These are phyloP conservation scores for Rhopalosiphum padi DNA, from an alignment of 1,140 invertebrate genomes.

Conservation along the genomic window DNA sequence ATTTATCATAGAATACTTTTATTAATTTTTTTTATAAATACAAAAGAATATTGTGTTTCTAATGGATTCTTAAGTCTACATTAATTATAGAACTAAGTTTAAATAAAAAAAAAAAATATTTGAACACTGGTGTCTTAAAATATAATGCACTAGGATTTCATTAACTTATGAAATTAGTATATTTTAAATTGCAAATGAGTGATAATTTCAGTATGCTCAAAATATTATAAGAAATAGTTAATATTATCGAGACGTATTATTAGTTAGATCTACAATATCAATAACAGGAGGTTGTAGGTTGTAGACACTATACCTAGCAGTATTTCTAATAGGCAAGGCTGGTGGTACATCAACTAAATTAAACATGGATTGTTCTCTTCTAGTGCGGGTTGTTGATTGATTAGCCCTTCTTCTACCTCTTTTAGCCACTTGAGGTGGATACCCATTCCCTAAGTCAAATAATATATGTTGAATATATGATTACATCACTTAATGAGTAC, in stretches of 20 bases:
- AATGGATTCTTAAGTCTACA: background rate
- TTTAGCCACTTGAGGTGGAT: background rate
- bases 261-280: conserved; percentile 19
- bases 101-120: background rate
- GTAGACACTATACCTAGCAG: background rate
- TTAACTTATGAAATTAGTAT: background rate
- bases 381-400: background rate
- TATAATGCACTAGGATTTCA: background rate
- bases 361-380: background rate
- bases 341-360: background rate
- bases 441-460: background rate
- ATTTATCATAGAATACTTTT: background rate
- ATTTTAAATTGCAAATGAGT: background rate
- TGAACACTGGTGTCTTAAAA: background rate
- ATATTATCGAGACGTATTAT: background rate
- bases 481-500: background rate
- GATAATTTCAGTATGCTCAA: background rate
- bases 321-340: background rate
- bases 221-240: background rate
- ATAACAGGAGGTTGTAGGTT: background rate
- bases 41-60: background rate
- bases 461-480: background rate
- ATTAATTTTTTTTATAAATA: background rate
- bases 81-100: background rate
- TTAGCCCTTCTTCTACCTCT: background rate